Evolutionary conservation across 2,797 vertebrate species (phyloP).

Genomic region (Smutsia temminckii): DNA sequence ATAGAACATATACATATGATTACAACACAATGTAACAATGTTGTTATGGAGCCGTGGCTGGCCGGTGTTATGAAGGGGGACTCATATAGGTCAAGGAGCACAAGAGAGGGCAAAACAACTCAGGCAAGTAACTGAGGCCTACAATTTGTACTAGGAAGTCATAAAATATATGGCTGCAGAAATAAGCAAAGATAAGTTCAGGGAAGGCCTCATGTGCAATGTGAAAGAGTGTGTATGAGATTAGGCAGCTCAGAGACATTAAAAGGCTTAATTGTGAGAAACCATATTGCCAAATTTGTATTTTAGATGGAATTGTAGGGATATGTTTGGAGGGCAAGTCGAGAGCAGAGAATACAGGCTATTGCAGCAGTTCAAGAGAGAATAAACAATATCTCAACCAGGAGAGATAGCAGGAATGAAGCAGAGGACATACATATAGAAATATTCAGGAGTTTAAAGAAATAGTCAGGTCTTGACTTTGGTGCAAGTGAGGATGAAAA

Average conservation of each 20-base stretch:
- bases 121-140: not conserved
- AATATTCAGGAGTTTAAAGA: not conserved
- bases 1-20: not conserved
- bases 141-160: not conserved
- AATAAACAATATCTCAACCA: not conserved
- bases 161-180: not conserved
- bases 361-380: not conserved
- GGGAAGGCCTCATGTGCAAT: accelerated
- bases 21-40: not conserved
- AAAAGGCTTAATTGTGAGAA: not conserved
- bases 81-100: not conserved
- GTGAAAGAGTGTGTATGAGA: not conserved
- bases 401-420: not conserved
- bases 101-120: not conserved
- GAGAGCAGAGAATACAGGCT: not conserved
- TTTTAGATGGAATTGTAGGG: not conserved
- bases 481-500: not conserved
- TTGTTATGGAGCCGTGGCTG: not conserved
- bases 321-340: not conserved
- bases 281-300: not conserved
- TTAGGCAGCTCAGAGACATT: not conserved
- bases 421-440: not conserved
- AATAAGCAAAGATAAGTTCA: not conserved
- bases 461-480: not conserved
- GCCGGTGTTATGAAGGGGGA: not conserved